Base-by-base conservation (phyloP, 2,888 invertebrate species). In the Lepas anatifera region DNA sequence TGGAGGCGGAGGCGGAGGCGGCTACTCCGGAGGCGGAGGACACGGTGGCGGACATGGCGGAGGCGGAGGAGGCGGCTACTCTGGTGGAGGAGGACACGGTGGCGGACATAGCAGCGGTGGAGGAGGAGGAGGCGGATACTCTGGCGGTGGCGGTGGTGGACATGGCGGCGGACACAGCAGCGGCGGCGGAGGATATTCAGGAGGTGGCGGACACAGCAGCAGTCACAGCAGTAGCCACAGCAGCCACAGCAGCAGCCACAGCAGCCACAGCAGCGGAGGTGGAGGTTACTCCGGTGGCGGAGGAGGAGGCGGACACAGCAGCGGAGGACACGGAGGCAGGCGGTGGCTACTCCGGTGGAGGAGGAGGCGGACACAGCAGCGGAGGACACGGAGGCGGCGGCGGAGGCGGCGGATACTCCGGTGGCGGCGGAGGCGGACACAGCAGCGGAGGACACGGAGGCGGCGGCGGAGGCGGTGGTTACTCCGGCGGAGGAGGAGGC, bases 301-400 rank as follows among this genome's bases (percentile, higher is more conserved):
- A 10, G 48, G 48, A 22, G 48, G 48, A 3, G n/a, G n/a, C 22
- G 48, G 48, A 2, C 4, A n/a, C 48, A 16, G 43, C 43, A 13
- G n/a, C n/a, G 48, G 52, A 7, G 52, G 52, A 2, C 27, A 50
- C 27, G 70, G 71, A 25, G 43, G 50, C 46, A 68, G 68, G n/a
- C n/a, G 48, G 67, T 4, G 27, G 43, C 37, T 22, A 0, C 63
- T 10, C 27, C 18, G 7, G 41, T 27, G 1, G 43, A 66, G 7
- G 69, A 58, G 58, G 70, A 32, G 63, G 52, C 16, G 52, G 50
- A 18, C 43, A 41, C 22, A 58, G 39, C 16, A 43, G 50, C 18
- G 63, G 58, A 22, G 70, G 70, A 68, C n/a, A 35, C 22, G 50
- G 68, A 35, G 64, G 70, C 8, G 8, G 27, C 25, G 63, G 70